phyloP scores from a whole-genome alignment of 2,888 invertebrate genomes.

The Dioctria linearis region DNA sequence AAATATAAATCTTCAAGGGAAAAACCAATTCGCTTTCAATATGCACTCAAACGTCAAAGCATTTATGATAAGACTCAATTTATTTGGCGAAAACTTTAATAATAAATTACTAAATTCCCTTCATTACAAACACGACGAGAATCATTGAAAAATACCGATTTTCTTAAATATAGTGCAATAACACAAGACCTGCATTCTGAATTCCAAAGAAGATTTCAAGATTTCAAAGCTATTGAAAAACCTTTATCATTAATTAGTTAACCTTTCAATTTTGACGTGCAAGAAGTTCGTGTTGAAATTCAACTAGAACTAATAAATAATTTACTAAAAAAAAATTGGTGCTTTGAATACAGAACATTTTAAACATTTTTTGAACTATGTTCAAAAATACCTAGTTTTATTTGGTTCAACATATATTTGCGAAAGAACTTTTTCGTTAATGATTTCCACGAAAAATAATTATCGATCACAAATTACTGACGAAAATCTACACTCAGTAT shows the following conservation, averaged over 20 bases:
- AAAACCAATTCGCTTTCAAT: neutral
- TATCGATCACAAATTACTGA: conserved; percentile 13
- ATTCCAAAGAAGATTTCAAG: no score
- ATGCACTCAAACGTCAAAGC: no score
- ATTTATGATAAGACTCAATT: neutral
- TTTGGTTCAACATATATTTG: neutral
- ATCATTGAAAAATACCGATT: neutral
- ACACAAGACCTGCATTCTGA: neutral
- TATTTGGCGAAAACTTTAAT: neutral
- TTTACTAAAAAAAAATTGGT: conserved; percentile 17
- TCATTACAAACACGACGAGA: no score
- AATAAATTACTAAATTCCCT: neutral
- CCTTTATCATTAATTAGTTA: no score
- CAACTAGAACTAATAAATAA: conserved; percentile 15
- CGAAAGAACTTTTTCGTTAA: no score
- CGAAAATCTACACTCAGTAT: conserved; percentile 10
- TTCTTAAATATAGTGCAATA: conserved; percentile 16
- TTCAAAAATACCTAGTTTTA: conserved; percentile 18
- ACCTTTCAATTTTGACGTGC: no score
- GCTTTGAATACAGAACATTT: neutral
- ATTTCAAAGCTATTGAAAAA: no score
- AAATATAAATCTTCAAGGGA: neutral
- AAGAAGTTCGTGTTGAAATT: no score
- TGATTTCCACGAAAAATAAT: neutral
- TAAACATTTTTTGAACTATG: no score